These are phyloP conservation scores for Stictonetta naevosa DNA, from an alignment of 2,113 vertebrate species.

Conservation along the genomic window DNA sequence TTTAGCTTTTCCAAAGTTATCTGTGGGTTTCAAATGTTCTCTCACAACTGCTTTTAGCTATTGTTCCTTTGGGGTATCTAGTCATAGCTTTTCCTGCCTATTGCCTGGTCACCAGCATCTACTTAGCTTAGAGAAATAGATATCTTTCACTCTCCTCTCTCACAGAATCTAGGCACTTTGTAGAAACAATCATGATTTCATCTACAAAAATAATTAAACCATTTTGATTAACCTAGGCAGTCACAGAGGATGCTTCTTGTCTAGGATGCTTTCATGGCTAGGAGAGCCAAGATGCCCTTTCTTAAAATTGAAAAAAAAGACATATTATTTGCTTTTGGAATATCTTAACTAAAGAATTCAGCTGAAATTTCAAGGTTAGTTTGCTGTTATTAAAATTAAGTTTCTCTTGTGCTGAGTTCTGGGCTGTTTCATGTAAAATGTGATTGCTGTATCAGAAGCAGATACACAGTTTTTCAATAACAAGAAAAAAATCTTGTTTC, in stretches of 20 bases:
- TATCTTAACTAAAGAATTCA: constrained; percentile 11
- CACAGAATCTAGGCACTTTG: background rate
- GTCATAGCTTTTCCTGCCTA: background rate
- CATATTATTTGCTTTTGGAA: constrained; percentile 3
- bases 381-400: background rate
- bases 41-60: background rate
- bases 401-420: background rate
- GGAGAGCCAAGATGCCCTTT: background rate
- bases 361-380: constrained; percentile 7
- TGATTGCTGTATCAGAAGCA: background rate
- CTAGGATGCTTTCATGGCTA: background rate
- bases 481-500: background rate
- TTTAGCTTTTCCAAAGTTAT: background rate
- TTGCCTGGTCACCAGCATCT: background rate
- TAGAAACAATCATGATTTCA: background rate
- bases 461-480: background rate
- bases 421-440: background rate
- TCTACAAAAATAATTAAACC: background rate
- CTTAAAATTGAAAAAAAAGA: background rate
- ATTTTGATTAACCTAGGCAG: background rate
- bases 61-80: background rate
- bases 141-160: background rate
- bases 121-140: background rate
- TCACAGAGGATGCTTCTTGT: background rate
- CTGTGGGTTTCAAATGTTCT: background rate